Percentiles rank a stretch among this genome's conserved stretches.
phyloP scores from a whole-genome alignment of 2,113 vertebrate genomes.

The Madoqua kirkii region DNA sequence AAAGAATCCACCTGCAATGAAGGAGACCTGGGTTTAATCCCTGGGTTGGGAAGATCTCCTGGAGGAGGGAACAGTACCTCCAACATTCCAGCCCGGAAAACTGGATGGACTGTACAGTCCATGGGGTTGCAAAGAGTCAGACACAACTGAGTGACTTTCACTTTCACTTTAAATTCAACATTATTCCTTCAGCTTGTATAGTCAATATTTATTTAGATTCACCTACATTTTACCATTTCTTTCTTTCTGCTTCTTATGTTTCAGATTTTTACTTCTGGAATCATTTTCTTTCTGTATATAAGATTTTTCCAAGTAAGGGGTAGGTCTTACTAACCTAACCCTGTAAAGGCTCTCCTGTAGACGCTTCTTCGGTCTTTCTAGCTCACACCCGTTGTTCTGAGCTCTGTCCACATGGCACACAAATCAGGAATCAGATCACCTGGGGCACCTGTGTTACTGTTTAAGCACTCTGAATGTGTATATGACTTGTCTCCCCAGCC shows the following conservation, averaged over 20 bases:
- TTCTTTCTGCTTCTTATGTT: neutral
- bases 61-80: neutral
- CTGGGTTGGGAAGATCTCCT: neutral
- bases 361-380: neutral
- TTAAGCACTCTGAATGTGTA: neutral
- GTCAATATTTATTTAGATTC: neutral
- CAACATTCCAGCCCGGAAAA: neutral
- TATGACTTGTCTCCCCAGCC: neutral
- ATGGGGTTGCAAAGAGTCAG: neutral
- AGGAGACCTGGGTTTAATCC: neutral
- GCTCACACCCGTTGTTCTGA: neutral
- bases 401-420: neutral
- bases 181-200: neutral
- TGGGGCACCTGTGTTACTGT: neutral
- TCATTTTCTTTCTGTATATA: neutral
- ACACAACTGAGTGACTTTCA: neutral
- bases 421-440: neutral
- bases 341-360: neutral
- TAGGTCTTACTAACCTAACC: neutral
- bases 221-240: neutral
- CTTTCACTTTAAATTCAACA: neutral
- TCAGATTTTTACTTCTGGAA: neutral
- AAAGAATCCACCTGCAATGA: neutral
- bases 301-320: neutral
- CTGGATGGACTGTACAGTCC: neutral